Evolutionary conservation across 2,888 invertebrate species (phyloP).

Genomic region (Hyposoter didymator): DNA sequence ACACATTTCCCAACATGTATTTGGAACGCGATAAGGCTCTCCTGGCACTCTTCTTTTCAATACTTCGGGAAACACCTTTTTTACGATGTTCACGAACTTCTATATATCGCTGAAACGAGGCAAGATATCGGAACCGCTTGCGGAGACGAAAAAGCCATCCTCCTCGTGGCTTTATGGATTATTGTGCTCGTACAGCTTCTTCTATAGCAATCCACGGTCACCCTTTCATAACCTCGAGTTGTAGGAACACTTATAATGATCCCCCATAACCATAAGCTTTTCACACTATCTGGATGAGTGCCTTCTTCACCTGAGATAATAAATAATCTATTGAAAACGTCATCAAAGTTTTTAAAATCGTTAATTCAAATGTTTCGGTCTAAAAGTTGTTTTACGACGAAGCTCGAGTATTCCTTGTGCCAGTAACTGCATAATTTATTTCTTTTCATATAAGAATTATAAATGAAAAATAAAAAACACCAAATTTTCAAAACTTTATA

Average conservation of each 20-base stretch:
- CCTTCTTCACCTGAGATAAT: background rate
- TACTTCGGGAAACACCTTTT: background rate
- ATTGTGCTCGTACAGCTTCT: background rate
- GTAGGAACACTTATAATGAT: background rate
- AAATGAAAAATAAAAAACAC: background rate
- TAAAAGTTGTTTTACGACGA: background rate
- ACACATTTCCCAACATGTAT: background rate
- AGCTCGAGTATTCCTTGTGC: background rate
- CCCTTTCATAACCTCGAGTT: background rate
- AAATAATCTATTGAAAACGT: background rate
- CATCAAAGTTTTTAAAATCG: background rate
- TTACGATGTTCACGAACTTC: background rate
- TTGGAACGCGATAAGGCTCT: background rate
- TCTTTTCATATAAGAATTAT: background rate
- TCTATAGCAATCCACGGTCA: background rate
- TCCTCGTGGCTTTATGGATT: slow-evolving; percentile 3
- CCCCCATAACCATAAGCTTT: background rate
- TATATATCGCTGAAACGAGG: background rate
- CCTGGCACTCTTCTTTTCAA: background rate
- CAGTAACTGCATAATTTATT: background rate
- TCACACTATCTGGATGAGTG: background rate
- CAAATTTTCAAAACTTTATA: background rate
- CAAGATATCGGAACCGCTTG: background rate
- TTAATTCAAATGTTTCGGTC: background rate
- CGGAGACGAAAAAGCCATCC: background rate